These are phyloP conservation scores for Cyanoderma ruficeps DNA, from an alignment of 2,113 vertebrate species.

Conservation along the genomic window DNA sequence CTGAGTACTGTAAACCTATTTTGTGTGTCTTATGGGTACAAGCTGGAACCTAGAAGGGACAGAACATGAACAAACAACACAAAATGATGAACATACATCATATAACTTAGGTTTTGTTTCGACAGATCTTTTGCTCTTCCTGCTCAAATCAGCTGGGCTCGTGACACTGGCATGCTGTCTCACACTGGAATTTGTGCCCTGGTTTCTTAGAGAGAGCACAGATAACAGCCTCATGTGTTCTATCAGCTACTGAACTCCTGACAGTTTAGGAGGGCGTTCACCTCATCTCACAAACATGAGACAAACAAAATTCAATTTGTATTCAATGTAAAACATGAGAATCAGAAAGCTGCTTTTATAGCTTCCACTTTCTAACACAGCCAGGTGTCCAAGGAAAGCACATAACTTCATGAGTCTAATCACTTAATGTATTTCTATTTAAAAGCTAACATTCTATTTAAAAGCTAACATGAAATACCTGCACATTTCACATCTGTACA, in stretches of 20 bases:
- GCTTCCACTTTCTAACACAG: neutral
- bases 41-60: neutral
- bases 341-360: neutral
- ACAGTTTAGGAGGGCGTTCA: neutral
- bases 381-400: neutral
- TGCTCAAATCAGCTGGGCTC: neutral
- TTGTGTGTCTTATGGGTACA: neutral
- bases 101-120: neutral
- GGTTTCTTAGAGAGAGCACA: neutral
- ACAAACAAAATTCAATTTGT: neutral
- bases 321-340: neutral
- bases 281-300: neutral
- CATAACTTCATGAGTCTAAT: neutral
- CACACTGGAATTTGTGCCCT: neutral
- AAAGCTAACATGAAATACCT: neutral
- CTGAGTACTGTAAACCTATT: neutral
- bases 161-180: neutral
- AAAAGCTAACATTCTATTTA: neutral
- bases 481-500: neutral
- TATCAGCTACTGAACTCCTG: neutral
- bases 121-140: neutral
- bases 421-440: neutral
- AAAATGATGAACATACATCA: neutral
- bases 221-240: neutral
- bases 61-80: neutral